These are phyloP conservation scores for Armadillidium nasatum DNA, from an alignment of 1,140 invertebrate species.

Conservation along the genomic window DNA sequence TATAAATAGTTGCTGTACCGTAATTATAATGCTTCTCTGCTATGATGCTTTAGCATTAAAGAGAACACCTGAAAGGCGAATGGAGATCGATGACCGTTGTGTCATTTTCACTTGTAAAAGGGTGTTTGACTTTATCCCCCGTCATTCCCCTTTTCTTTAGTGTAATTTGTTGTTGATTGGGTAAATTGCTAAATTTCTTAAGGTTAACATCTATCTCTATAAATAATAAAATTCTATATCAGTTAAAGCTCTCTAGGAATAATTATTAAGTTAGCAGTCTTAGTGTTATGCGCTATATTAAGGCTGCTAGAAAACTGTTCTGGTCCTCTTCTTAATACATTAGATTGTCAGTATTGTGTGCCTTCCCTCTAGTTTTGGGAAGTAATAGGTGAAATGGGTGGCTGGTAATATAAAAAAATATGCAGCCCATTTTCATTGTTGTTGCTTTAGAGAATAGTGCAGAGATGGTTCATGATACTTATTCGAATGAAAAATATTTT, in stretches of 20 bases:
- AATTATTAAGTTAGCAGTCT: no score
- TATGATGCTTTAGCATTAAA: background rate
- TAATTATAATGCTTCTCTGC: slow-evolving; percentile 1
- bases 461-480: background rate
- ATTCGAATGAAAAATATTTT: background rate
- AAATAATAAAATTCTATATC: background rate
- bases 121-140: background rate
- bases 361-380: slow-evolving; percentile 2
- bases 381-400: slow-evolving; percentile 7
- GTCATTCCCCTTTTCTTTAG: background rate
- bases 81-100: background rate
- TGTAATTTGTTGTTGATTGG: background rate
- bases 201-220: background rate
- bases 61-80: background rate
- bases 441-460: slow-evolving; percentile 9
- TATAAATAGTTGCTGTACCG: slow-evolving; percentile 1
- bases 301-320: background rate
- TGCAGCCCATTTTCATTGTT: background rate
- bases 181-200: background rate
- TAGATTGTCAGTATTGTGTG: slow-evolving; percentile 12
- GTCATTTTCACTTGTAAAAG: background rate
- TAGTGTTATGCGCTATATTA: background rate
- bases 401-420: background rate
- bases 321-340: slow-evolving; percentile 4
- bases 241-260: no score